These are phyloP conservation scores for Tethya wilhelma DNA, from an alignment of 37 sponge, comb jelly and placozoan genomes.

Conservation along the genomic window DNA sequence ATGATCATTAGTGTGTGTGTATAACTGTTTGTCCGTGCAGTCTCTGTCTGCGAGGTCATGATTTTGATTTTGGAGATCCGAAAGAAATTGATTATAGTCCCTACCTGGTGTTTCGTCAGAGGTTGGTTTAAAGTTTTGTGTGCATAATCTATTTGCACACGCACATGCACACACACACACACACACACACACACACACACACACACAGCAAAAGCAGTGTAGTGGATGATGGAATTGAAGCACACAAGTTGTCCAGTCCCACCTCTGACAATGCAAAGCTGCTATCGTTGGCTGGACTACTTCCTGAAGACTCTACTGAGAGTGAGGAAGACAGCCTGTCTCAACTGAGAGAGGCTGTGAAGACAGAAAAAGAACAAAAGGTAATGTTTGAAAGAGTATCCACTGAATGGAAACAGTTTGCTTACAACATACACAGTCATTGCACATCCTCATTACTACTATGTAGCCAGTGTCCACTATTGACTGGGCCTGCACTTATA, in stretches of 20 bases:
- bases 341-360: slow-evolving; percentile 57
- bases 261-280: neutral
- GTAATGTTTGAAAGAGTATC: slow-evolving; percentile 11
- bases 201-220: slow-evolving; percentile 24
- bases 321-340: slow-evolving; percentile 11
- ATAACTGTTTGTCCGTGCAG: no score
- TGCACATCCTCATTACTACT: no score
- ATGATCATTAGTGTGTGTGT: neutral
- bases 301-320: neutral
- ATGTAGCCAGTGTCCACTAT: no score
- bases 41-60: slow-evolving; percentile 60
- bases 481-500: no score
- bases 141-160: neutral
- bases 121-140: slow-evolving; percentile 10
- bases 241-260: slow-evolving; percentile 19
- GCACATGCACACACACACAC: neutral
- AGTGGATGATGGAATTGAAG: slow-evolving; percentile 50
- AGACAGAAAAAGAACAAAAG: slow-evolving; percentile 80
- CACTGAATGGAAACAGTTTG: neutral
- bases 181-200: neutral
- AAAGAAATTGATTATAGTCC: slow-evolving; percentile 62
- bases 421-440: neutral
- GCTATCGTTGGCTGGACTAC: neutral
- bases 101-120: slow-evolving; percentile 63
- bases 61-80: slow-evolving; percentile 28